These are phyloP conservation scores for Tipula confusa DNA, from an alignment of 2,888 invertebrate genomes.

Conservation along the genomic window DNA sequence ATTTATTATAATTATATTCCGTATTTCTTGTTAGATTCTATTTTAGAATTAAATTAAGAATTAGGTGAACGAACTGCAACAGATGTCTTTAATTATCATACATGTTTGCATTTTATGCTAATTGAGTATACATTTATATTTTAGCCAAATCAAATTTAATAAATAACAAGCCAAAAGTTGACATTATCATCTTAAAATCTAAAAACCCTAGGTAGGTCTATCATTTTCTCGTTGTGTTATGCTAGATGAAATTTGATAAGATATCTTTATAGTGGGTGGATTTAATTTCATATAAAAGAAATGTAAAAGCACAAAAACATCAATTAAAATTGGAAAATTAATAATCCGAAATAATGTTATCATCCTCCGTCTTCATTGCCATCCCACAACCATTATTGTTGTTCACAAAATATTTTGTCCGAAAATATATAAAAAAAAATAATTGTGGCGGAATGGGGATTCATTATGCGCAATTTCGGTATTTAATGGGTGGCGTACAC, in stretches of 20 bases:
- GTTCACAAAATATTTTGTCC: not conserved
- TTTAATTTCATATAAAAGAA: not conserved
- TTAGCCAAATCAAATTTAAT: not conserved
- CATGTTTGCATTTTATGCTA: not conserved
- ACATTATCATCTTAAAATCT: too few relatives aligned
- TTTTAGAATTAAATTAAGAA: not conserved
- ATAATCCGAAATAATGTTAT: conserved; percentile 3
- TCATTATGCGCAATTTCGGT: not conserved
- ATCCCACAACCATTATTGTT: not conserved
- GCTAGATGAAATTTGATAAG: not conserved
- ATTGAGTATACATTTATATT: not conserved
- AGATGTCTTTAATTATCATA: not conserved
- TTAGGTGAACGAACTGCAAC: not conserved
- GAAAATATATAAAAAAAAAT: not conserved
- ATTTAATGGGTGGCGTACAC: not conserved
- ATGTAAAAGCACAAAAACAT: not conserved
- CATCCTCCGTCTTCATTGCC: not conserved
- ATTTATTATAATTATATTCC: not conserved
- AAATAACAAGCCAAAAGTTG: not conserved
- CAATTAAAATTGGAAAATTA: conserved; percentile 25
- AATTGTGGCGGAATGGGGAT: not conserved
- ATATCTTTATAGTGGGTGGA: not conserved
- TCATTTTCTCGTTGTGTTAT: too few relatives aligned
- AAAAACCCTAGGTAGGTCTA: too few relatives aligned
- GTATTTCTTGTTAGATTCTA: not conserved